Evolutionary conservation across 2,888 invertebrate species (phyloP).

Genomic region (Abrostola tripartita): DNA sequence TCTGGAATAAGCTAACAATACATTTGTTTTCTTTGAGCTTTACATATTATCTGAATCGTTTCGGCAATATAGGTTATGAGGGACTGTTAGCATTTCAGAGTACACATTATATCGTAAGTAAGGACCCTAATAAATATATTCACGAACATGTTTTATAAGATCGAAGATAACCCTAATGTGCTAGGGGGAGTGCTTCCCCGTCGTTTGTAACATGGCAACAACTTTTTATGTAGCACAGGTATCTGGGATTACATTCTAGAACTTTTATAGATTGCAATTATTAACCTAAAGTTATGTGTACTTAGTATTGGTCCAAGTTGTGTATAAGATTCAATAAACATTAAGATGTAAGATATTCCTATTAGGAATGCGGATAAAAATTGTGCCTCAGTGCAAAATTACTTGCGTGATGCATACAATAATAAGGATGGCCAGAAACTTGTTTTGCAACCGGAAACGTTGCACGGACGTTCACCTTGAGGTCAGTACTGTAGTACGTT

Average conservation of each 20-base stretch:
- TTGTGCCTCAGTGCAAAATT: too few species aligned
- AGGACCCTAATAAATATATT: neutral
- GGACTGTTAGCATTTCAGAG: neutral
- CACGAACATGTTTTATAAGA: slow-evolving; percentile 7
- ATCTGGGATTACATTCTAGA: too few species aligned
- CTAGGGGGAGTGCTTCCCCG: neutral
- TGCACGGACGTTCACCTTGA: slow-evolving; percentile 1
- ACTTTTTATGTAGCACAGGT: neutral
- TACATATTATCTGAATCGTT: too few species aligned
- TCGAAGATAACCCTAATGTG: neutral
- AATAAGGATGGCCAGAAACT: neutral
- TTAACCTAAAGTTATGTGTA: too few species aligned
- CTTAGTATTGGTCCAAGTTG: too few species aligned
- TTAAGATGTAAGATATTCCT: too few species aligned
- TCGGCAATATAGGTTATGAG: neutral
- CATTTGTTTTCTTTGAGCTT: too few species aligned
- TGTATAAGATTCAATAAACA: too few species aligned
- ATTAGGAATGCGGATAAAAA: too few species aligned
- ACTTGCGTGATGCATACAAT: neutral
- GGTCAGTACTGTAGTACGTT: neutral
- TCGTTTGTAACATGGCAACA: neutral
- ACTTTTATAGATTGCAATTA: too few species aligned
- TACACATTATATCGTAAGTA: neutral
- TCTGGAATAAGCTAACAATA: too few species aligned
- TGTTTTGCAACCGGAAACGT: neutral